Percentiles rank a stretch among this genome's conserved stretches.
These are phyloP conservation scores for Mus spretus DNA, from an alignment of 2,797 vertebrate genomes.

Conservation along the genomic window DNA sequence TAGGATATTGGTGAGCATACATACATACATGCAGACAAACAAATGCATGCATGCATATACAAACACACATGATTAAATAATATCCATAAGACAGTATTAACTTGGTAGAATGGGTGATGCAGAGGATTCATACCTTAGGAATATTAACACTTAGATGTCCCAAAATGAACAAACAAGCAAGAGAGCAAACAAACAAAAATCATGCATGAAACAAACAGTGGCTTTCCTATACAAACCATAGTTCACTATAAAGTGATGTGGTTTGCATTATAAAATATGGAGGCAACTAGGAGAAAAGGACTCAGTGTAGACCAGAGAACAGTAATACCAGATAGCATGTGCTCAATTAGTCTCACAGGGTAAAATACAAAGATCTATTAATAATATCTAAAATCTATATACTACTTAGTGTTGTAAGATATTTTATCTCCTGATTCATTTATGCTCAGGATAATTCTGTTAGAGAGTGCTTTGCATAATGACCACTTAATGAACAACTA, in stretches of 20 bases:
- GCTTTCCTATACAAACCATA: not conserved
- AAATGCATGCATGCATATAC: not conserved
- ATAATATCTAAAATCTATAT: not conserved
- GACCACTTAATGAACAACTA: not conserved
- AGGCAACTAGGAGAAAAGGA: not conserved
- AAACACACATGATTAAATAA: not conserved
- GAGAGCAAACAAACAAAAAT: not conserved
- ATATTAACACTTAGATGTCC: not conserved
- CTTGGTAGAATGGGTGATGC: rapidly evolving
- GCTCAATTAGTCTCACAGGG: not conserved
- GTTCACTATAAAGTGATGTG: not conserved
- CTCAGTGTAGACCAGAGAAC: not conserved
- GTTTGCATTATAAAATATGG: not conserved
- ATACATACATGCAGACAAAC: not conserved
- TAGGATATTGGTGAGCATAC: not conserved
- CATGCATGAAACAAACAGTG: not conserved
- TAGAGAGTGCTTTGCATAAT: not conserved
- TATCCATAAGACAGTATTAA: not conserved
- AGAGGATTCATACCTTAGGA: not conserved
- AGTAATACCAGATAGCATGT: not conserved
- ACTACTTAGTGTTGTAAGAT: not conserved
- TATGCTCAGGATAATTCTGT: not conserved
- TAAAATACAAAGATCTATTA: not conserved
- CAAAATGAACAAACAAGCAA: not conserved
- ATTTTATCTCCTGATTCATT: not conserved